Conservation (phyloP, 2,113 vertebrate species). For the Ceratotherium simum region DNA sequence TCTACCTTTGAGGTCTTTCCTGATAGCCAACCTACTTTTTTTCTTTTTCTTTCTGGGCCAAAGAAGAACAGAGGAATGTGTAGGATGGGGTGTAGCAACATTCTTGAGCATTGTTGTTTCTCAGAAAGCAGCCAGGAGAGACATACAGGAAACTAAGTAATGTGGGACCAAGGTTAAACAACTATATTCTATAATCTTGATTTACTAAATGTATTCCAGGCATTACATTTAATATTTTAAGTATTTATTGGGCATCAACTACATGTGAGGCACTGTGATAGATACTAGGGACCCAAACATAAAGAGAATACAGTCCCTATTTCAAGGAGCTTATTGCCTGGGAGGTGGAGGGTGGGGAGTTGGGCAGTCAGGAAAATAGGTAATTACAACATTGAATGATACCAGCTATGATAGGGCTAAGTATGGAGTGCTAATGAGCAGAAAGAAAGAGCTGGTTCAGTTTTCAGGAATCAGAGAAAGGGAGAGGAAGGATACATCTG, state of each 20-base stretch:
- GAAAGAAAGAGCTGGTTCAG: not conserved
- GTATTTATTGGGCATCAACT: not conserved
- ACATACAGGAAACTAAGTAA: not conserved
- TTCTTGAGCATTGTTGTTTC: not conserved
- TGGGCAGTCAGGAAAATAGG: not conserved
- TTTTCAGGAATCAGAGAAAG: not conserved
- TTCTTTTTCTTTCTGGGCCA: not conserved
- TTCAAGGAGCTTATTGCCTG: not conserved
- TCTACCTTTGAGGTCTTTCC: not conserved
- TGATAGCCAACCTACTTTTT: not conserved
- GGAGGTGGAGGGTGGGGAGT: not conserved
- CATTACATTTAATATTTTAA: conserved; percentile 15
- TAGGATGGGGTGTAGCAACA: not conserved
- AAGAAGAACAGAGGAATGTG: not conserved
- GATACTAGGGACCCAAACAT: not conserved
- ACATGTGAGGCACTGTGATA: not conserved
- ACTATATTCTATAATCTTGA: not conserved
- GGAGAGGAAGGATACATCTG: not conserved
- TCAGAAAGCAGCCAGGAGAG: not conserved
- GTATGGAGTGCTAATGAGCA: not conserved
- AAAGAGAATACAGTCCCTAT: not conserved
- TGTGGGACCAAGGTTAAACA: not conserved
- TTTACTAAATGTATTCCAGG: not conserved
- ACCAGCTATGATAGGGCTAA: not conserved
- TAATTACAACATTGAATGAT: not conserved